phyloP scores from a whole-genome alignment of 2,888 invertebrate species.

The Melinaea menophilus region DNA sequence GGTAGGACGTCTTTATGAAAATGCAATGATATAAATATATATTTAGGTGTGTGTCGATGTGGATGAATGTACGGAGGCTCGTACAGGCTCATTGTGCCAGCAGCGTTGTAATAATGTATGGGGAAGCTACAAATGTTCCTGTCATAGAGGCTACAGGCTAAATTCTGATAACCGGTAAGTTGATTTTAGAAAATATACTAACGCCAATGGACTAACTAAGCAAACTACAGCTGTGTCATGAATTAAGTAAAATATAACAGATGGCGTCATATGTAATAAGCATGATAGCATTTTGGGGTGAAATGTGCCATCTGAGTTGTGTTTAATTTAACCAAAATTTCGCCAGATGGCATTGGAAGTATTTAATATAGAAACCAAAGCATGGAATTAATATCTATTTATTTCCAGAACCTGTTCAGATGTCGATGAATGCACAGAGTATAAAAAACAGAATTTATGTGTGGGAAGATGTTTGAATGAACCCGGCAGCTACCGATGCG shows the following conservation, averaged over 20 bases:
- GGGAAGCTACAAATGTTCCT: slow-evolving; percentile 93
- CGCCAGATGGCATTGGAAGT: too few species aligned
- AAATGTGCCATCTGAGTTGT: too few species aligned
- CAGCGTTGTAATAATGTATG: slow-evolving; percentile 94
- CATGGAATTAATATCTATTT: neutral
- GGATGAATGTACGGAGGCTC: slow-evolving; percentile 79
- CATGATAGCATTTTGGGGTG: too few species aligned
- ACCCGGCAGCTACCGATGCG: slow-evolving; percentile 90
- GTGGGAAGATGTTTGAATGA: slow-evolving; percentile 90
- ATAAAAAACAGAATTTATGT: slow-evolving; percentile 83
- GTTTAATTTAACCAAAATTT: too few species aligned
- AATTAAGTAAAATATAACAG: too few species aligned
- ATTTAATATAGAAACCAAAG: too few species aligned
- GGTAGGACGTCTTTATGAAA: too few species aligned
- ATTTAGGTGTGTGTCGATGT: slow-evolving; percentile 79
- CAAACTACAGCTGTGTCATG: too few species aligned
- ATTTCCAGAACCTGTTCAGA: slow-evolving; percentile 83
- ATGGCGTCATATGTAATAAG: too few species aligned
- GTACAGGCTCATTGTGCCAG: slow-evolving; percentile 80
- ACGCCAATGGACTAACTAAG: too few species aligned
- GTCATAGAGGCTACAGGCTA: slow-evolving; percentile 89
- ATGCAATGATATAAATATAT: neutral
- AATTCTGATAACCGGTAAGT: slow-evolving; percentile 66
- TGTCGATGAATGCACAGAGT: slow-evolving; percentile 90
- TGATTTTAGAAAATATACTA: neutral